phyloP scores from a whole-genome alignment of 2,888 invertebrate species.

The Bimastos eiseni region DNA sequence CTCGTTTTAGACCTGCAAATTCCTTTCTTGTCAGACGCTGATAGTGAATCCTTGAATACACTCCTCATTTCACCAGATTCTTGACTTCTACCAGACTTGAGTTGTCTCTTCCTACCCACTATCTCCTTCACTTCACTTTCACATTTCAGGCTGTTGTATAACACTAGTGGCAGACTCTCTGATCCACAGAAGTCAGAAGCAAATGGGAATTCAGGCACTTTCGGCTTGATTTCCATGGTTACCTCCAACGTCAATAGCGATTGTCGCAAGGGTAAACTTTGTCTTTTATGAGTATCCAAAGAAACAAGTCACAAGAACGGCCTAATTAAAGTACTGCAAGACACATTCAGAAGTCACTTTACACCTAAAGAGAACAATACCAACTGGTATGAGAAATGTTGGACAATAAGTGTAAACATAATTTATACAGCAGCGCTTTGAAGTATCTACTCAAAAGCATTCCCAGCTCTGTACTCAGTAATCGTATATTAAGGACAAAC shows the following conservation, averaged over 20 bases:
- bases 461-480: not conserved
- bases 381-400: not conserved
- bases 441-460: not conserved
- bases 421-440: not conserved
- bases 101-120: not conserved
- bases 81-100: not conserved
- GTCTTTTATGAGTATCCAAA: not conserved
- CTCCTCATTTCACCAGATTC: not conserved
- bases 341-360: not conserved
- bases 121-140: not conserved
- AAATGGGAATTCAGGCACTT: not conserved
- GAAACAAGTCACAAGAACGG: not conserved
- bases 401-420: not conserved
- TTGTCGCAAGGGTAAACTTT: not conserved
- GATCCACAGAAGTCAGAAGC: not conserved
- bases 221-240: not conserved
- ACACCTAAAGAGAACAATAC: not conserved
- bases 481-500: not conserved
- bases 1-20: constrained; percentile 13
- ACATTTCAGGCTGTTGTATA: not conserved
- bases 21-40: not conserved
- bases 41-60: not conserved
- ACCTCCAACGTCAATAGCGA: not conserved
- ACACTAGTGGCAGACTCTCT: not conserved
- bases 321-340: not conserved